Percentiles rank a stretch among this genome's conserved stretches.
These are phyloP conservation scores for Mormyrus proboscirostris DNA, from an alignment of 2,797 vertebrate genomes.

Conservation along the genomic window DNA sequence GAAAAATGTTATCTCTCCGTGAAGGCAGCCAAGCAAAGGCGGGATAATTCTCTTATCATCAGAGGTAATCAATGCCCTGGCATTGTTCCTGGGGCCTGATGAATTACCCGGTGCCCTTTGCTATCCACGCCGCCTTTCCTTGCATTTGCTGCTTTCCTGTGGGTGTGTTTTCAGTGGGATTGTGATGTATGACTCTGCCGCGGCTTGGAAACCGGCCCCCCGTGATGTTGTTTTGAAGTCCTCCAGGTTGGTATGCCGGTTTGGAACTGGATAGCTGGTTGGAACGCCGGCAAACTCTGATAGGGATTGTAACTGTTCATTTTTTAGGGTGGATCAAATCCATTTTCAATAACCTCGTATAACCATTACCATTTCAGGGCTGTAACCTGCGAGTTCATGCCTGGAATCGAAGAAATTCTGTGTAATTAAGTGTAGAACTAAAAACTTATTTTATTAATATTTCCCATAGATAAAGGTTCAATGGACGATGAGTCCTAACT, in stretches of 20 bases:
- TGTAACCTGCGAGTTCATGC: neutral
- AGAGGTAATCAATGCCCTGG: slow-evolving; percentile 45
- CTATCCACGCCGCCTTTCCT: slow-evolving; percentile 40
- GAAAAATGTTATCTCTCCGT: neutral
- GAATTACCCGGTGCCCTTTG: slow-evolving; percentile 42
- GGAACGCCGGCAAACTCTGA: neutral
- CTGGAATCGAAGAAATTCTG: neutral
- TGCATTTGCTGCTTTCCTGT: neutral
- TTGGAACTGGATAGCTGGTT: neutral
- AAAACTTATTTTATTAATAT: neutral
- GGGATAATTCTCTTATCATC: slow-evolving; percentile 43
- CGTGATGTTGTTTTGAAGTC: neutral
- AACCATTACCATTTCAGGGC: neutral
- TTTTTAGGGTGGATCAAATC: neutral
- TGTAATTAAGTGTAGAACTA: neutral
- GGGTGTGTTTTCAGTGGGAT: neutral
- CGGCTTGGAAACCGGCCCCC: slow-evolving; percentile 31
- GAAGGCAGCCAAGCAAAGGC: slow-evolving; percentile 24
- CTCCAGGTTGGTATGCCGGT: neutral
- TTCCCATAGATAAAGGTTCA: neutral
- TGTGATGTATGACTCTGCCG: slow-evolving; percentile 45
- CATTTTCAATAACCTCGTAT: neutral
- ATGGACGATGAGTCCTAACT: neutral
- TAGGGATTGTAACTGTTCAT: neutral
- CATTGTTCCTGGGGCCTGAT: slow-evolving; percentile 36